phyloP scores from a whole-genome alignment of 2,888 invertebrate genomes.

The Meandrusa payeni region DNA sequence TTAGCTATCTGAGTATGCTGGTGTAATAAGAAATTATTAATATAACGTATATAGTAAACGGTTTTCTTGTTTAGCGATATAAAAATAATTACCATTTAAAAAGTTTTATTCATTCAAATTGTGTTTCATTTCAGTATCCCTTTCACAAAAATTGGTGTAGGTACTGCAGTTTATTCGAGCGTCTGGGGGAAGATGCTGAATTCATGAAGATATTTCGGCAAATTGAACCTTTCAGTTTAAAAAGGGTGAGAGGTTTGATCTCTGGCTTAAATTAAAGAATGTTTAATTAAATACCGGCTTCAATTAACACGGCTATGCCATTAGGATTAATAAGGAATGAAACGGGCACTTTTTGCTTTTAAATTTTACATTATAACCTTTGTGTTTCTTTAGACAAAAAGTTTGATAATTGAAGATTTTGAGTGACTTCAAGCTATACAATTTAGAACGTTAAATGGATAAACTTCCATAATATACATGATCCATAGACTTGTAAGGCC shows the following conservation, averaged over 20 bases:
- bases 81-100: conserved; percentile 21
- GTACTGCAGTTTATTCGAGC: conserved; percentile 20
- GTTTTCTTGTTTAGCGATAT: background rate
- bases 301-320: conserved; percentile 45
- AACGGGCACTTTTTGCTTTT: conserved; percentile 19
- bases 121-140: conserved; percentile 24
- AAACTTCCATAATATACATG: too few relatives aligned
- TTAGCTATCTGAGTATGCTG: too few relatives aligned
- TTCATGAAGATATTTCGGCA: conserved; percentile 44
- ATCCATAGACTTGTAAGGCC: too few relatives aligned
- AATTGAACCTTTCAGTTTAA: conserved; percentile 48
- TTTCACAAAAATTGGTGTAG: conserved; percentile 12
- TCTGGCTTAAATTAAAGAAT: conserved; percentile 48
- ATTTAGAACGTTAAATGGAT: too few relatives aligned
- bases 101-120: conserved; percentile 18
- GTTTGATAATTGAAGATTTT: too few relatives aligned
- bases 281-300: conserved; percentile 54
- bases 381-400: too few relatives aligned
- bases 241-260: conserved; percentile 49
- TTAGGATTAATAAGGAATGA: conserved; percentile 39
- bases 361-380: background rate
- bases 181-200: conserved; percentile 16
- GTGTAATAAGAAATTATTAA: too few relatives aligned
- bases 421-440: too few relatives aligned
- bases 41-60: conserved; percentile 15